Base-by-base conservation (phyloP, 2,113 vertebrate species). In the Lethenteron reissneri region DNA sequence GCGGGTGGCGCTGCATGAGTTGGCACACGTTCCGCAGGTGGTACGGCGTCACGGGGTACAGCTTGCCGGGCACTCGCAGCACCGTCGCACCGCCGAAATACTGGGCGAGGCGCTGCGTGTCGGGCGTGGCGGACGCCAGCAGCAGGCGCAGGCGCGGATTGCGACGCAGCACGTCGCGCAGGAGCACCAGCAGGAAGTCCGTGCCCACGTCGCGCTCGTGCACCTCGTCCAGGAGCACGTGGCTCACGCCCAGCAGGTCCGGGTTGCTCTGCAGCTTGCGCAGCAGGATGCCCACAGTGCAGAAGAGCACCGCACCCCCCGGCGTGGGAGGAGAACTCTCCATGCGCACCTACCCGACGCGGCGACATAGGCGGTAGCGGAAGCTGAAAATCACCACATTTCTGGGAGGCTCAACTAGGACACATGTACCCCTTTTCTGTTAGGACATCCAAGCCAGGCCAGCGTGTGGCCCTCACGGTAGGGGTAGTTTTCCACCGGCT, bases 151-250 rank as follows among this genome's bases (percentile, higher is more conserved):
- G 78, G 73, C 83, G 74, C 0, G 86, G 87, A 77, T 95, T 96
- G 12, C 83, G 76, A 3, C 80, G 76, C 74, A 90, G 80, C 72
- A 84, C 78, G 25, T 81, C 80, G 56, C 85, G 87, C 78, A 95
- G 83, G 76, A 95, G 81, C 21, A 89, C 91, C 71, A 99, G 84
- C 76, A 99, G 85, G 81, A 99, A 85, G 81, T 99, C 94, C 0
- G 91, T 96, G 85, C 95, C 92, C 62, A 99, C 83, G 2, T 96
- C 92, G 4, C 94, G 78, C 80, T 99, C 92, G 0, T 99, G 94
- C 56, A 97, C 92, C 80, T 99, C 94, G 0, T 99, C 94, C 58
- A 97, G 90, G 2, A 99, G 79, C 8, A 97, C 85, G 1, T 99
- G 94, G 79, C 90, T 95, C 75, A 99, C 82, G 0, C 94, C 92